phyloP scores from a whole-genome alignment of 2,113 vertebrate species.

The Psophia crepitans region DNA sequence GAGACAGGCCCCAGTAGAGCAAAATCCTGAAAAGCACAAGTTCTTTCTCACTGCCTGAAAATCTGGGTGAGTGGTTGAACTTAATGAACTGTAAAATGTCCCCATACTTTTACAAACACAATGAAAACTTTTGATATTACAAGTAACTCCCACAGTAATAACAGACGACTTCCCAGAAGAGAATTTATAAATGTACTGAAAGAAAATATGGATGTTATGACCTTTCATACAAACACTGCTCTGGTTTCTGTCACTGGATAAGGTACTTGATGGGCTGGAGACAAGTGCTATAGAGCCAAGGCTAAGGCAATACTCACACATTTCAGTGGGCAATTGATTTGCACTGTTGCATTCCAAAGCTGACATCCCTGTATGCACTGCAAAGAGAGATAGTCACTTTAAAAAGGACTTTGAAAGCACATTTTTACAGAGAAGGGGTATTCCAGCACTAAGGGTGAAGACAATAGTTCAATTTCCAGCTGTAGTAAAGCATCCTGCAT shows the following conservation, averaged over 20 bases:
- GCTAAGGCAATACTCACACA: constrained; percentile 68
- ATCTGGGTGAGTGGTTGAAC: neutral
- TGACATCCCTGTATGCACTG: constrained; percentile 69
- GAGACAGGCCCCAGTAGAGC: neutral
- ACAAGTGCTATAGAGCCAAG: neutral
- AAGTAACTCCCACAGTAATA: neutral
- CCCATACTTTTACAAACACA: neutral
- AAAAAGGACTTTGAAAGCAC: neutral
- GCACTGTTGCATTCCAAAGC: constrained; percentile 54
- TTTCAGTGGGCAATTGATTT: constrained; percentile 42
- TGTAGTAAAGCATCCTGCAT: neutral
- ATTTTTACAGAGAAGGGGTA: neutral
- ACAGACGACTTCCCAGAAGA: neutral
- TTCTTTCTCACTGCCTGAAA: neutral
- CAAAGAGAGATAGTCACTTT: neutral
- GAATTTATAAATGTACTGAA: neutral
- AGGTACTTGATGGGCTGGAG: neutral
- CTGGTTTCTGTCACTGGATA: neutral
- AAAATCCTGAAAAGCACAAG: neutral
- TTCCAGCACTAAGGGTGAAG: neutral
- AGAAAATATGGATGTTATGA: neutral
- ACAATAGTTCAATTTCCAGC: neutral
- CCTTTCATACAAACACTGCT: neutral
- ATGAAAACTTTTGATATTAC: neutral
- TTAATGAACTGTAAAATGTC: neutral